Conservation (phyloP, 2,888 invertebrate species). For the Stratiomys singularior region DNA sequence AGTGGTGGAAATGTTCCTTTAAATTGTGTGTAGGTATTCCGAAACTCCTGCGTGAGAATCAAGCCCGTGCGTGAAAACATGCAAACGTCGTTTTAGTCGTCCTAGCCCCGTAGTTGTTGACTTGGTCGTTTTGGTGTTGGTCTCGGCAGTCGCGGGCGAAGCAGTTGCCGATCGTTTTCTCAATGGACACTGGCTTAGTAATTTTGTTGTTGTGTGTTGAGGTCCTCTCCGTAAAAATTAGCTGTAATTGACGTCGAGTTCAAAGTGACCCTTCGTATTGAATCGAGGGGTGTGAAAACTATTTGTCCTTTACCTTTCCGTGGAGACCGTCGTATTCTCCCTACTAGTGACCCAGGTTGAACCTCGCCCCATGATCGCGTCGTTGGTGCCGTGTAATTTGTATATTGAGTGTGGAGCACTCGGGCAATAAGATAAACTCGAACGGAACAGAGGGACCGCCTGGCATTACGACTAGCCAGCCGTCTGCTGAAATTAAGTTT, state of each 20-base stretch:
- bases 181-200: conserved; percentile 25
- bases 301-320: background rate
- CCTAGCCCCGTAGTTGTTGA: background rate
- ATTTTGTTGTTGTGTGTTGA: conserved; percentile 15
- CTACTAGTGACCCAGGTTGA: background rate
- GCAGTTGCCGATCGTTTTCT: conserved; percentile 25
- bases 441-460: background rate
- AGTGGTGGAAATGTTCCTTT: background rate
- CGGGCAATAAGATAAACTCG: background rate
- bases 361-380: background rate
- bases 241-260: background rate
- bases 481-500: background rate
- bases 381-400: background rate
- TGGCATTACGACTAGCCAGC: no score
- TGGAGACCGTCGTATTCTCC: background rate
- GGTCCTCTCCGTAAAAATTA: conserved; percentile 6
- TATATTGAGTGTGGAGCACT: background rate
- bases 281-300: conserved; percentile 11
- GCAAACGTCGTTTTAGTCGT: conserved; percentile 25
- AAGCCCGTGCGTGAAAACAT: conserved; percentile 36
- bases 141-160: background rate
- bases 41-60: background rate
- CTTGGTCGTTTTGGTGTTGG: background rate
- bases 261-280: background rate
- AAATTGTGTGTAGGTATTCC: conserved; percentile 15